Evolutionary conservation across 2,888 invertebrate genomes (phyloP).

Genomic region (Ophion slaviceki): DNA sequence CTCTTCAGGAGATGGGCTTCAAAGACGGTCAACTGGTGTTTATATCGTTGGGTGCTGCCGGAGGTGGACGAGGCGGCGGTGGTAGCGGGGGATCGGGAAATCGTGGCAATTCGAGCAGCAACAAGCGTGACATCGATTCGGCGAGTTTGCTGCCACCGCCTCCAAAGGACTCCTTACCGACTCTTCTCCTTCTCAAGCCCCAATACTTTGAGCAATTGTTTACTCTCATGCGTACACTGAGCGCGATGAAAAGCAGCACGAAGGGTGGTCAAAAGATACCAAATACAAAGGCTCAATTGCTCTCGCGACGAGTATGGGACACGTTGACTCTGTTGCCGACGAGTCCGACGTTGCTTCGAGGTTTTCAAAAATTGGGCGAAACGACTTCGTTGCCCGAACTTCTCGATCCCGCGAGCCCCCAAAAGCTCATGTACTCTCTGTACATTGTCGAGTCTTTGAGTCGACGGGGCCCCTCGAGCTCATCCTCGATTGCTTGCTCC

Average conservation of each 20-base stretch:
- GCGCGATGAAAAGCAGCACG: constrained; percentile 92
- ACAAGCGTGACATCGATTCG: constrained; percentile 89
- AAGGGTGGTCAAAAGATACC: constrained; percentile 89
- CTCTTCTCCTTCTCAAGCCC: constrained; percentile 92
- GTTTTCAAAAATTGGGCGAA: constrained; percentile 91
- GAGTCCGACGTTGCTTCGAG: constrained; percentile 92
- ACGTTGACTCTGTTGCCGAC: constrained; percentile 96
- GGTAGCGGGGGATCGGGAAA: constrained; percentile 80
- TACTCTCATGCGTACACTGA: constrained; percentile 94
- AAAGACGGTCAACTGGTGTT: constrained; percentile 97
- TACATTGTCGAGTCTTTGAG: constrained; percentile 94
- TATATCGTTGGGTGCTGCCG: constrained; percentile 93
- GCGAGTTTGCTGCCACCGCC: constrained; percentile 95
- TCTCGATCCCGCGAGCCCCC: constrained; percentile 94
- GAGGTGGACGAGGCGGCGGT: constrained; percentile 86
- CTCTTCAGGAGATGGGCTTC: constrained; percentile 95
- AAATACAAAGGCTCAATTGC: constrained; percentile 92
- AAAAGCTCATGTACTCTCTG: constrained; percentile 97
- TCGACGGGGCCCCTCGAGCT: constrained; percentile 74
- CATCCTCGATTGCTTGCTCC: constrained; percentile 59
- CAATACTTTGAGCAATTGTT: constrained; percentile 96
- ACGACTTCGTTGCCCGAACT: constrained; percentile 88
- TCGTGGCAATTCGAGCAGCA: constrained; percentile 83
- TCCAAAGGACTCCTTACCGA: constrained; percentile 93
- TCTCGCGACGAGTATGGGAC: constrained; percentile 97